Evolutionary conservation across 1,140 invertebrate species (phyloP), one percentile per base, ranked within the genome.

Genomic region (Saccostrea echinata): DNA sequence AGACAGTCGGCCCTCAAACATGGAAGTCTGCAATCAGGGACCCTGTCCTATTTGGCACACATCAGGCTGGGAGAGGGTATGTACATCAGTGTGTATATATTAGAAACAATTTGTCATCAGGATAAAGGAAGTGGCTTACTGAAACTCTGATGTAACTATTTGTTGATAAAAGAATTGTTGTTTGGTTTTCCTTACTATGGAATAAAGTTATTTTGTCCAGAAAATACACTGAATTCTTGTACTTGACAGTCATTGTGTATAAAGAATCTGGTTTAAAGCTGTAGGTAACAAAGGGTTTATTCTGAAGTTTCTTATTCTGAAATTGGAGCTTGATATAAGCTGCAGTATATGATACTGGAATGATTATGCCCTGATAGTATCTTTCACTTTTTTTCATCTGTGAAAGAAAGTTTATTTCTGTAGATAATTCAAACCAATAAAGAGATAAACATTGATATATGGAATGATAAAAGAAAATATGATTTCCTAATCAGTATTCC

Each of bases 21-120:
- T 92, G 84, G 92, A 93, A 43, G 89, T 91, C 21, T 95, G 95
- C 89, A 91, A 93, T 55, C 86, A 93, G n/a, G 89, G 91, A 16
- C 35, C 88, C 18, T 94, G 94, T 90, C 93, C 93, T 18, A 86
- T 90, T 21, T 94, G 94, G 94, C 88, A 88, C n/a, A 89, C 91
- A 61, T 91, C 92, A 24, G 90, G 90, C 24, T 94, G 94, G 94
- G 91, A 91, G 71, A 91, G 90, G 81, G 94, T 94, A 85, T 90
- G 93, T 90, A 61, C 18, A 9, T 24, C 24, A 3, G 4, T 18
- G 16, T 21, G 57, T 24, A 64, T n/a, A n/a, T n/a, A n/a, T n/a
- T n/a, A n/a, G n/a, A n/a, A n/a, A n/a, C n/a, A n/a, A n/a, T n/a
- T n/a, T 18, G 57, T 18, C n/a, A 61, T 43, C 35, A 24, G 13